Conservation (phyloP, 2,113 vertebrate species). For the Pterocles orientalis region DNA sequence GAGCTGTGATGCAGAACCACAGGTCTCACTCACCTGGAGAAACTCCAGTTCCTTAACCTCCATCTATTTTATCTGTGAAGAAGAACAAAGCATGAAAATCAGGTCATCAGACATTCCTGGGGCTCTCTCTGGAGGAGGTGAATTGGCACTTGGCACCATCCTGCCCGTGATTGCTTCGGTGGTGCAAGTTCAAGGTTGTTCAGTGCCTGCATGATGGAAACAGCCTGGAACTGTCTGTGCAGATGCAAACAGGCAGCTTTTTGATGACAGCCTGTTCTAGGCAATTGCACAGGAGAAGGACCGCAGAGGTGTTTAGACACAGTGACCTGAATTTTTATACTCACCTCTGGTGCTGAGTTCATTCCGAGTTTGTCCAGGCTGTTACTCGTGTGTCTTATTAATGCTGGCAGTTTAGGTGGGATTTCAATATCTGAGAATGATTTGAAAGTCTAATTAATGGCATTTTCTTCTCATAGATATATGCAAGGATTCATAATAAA, state of each 20-base stretch:
- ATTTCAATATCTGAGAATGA: background rate
- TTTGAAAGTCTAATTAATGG: background rate
- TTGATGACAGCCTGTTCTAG: background rate
- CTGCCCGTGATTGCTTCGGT: background rate
- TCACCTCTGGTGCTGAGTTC: background rate
- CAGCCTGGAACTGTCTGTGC: background rate
- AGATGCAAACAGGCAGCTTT: background rate
- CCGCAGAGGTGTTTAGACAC: background rate
- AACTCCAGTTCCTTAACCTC: background rate
- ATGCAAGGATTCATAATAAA: background rate
- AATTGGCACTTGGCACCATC: background rate
- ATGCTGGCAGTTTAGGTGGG: background rate
- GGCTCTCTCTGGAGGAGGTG: background rate
- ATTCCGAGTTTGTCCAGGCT: background rate
- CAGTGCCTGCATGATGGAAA: background rate
- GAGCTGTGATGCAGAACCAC: background rate
- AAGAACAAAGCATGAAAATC: background rate
- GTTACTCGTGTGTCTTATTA: background rate
- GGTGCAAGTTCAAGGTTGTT: background rate
- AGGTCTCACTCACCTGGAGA: background rate
- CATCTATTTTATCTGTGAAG: background rate
- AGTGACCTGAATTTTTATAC: background rate
- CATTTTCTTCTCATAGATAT: background rate
- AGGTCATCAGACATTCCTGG: background rate
- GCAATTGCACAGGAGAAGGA: background rate